A percentile compares a stretch with the other conserved stretches of the same genome.
Evolutionary conservation across 2,113 vertebrate genomes (phyloP).

Genomic region (Chloroceryle aenea): DNA sequence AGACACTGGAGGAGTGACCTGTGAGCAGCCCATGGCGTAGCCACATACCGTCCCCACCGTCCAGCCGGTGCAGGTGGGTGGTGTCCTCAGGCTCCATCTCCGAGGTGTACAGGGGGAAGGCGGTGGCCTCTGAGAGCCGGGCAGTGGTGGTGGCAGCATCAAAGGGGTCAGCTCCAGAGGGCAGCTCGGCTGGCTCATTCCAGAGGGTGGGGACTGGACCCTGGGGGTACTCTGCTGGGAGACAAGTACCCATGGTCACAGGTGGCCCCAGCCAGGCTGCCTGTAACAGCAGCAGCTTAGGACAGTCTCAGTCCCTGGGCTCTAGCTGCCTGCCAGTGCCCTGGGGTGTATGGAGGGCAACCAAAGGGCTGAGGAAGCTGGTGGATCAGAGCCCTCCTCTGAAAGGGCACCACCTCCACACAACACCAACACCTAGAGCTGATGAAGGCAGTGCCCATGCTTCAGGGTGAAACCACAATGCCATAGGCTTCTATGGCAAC

Average conservation of each 20-base stretch:
- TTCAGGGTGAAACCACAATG: accelerated
- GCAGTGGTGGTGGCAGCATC: conserved; percentile 79
- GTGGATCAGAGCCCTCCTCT: neutral
- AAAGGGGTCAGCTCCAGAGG: conserved; percentile 83
- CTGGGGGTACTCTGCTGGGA: conserved; percentile 72
- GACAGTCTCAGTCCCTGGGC: neutral
- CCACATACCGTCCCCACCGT: conserved; percentile 73
- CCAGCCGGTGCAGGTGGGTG: conserved; percentile 75
- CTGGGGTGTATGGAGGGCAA: accelerated
- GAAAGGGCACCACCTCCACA: neutral
- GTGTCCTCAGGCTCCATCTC: conserved; percentile 81
- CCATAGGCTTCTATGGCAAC: neutral
- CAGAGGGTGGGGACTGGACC: conserved; percentile 78
- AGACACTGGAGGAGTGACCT: accelerated
- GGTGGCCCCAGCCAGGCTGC: accelerated
- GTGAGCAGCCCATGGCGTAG: accelerated
- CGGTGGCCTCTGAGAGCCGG: conserved; percentile 69
- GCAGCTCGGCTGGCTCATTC: conserved; percentile 86
- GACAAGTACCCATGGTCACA: neutral
- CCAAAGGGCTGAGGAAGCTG: accelerated
- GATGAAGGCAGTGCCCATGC: accelerated
- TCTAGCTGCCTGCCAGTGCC: neutral
- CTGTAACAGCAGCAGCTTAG: neutral
- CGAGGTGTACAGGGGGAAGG: conserved; percentile 58
- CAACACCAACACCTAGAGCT: neutral